These are phyloP conservation scores for Sinocyclocheilus anshuiensis DNA, from an alignment of 2,113 vertebrate species.

Conservation along the genomic window DNA sequence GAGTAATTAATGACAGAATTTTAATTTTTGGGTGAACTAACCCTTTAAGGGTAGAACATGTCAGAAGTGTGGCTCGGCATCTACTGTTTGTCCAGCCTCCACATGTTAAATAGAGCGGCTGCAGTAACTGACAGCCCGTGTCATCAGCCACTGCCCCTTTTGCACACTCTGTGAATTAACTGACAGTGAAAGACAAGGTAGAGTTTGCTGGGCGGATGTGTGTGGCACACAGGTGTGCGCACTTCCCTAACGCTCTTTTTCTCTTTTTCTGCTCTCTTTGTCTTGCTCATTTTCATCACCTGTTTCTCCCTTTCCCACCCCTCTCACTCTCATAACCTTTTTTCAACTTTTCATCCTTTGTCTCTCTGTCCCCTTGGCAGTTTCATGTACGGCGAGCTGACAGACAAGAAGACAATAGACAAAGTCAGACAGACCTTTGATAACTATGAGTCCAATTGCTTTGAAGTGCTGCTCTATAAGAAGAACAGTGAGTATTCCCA, in stretches of 20 bases:
- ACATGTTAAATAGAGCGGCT: constrained; percentile 40
- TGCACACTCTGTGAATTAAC: constrained; percentile 47
- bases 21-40: no score
- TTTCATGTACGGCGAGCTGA: constrained; percentile 98
- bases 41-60: background rate
- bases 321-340: background rate
- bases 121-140: constrained; percentile 42
- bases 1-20: no score
- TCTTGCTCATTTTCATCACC: constrained; percentile 35
- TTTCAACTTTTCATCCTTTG: background rate
- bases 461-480: constrained; percentile 96
- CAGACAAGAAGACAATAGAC: constrained; percentile 95
- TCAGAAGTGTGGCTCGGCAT: background rate
- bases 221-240: constrained; percentile 51
- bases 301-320: background rate
- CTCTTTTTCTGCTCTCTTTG: constrained; percentile 37
- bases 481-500: constrained; percentile 91
- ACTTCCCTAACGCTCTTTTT: constrained; percentile 44
- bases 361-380: constrained; percentile 69
- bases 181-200: constrained; percentile 54
- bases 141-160: constrained; percentile 45
- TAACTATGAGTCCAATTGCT: constrained; percentile 96
- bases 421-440: constrained; percentile 94
- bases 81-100: constrained; percentile 46
- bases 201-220: constrained; percentile 48